A percentile compares a stretch with the other conserved stretches of the same genome.
Evolutionary conservation across 2,797 vertebrate genomes (phyloP).

Genomic region (Parauchenoglanis punctatus): DNA sequence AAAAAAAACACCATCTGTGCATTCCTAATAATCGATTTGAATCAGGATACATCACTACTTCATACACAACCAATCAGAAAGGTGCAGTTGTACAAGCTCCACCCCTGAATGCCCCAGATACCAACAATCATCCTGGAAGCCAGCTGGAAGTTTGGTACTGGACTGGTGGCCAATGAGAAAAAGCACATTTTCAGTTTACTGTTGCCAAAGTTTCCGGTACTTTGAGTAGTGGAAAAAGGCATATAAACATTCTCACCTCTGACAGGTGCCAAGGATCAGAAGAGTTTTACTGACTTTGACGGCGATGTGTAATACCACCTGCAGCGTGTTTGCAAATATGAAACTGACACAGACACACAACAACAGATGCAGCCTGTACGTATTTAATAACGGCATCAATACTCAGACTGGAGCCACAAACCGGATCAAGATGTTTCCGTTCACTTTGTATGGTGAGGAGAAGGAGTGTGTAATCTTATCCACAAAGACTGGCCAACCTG

Average conservation of each 20-base stretch:
- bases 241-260: conserved; percentile 24
- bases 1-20: neutral
- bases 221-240: neutral
- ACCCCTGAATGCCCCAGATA: neutral
- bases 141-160: neutral
- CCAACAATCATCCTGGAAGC: neutral
- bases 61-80: neutral
- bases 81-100: neutral
- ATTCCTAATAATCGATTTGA: neutral
- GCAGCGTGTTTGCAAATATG: conserved; percentile 21
- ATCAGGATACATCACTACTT: neutral
- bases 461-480: conserved; percentile 13
- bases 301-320: neutral
- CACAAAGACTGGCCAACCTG: neutral
- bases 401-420: conserved; percentile 23
- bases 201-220: neutral
- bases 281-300: conserved; percentile 25
- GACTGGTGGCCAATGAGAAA: neutral
- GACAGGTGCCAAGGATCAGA: neutral
- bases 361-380: conserved; percentile 8
- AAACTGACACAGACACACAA: neutral
- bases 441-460: neutral
- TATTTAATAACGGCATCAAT: conserved; percentile 24
- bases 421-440: conserved; percentile 26
- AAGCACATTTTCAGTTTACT: neutral